Evolutionary conservation across 2,888 invertebrate genomes (phyloP).

Genomic region (Seira sanloemensis): DNA sequence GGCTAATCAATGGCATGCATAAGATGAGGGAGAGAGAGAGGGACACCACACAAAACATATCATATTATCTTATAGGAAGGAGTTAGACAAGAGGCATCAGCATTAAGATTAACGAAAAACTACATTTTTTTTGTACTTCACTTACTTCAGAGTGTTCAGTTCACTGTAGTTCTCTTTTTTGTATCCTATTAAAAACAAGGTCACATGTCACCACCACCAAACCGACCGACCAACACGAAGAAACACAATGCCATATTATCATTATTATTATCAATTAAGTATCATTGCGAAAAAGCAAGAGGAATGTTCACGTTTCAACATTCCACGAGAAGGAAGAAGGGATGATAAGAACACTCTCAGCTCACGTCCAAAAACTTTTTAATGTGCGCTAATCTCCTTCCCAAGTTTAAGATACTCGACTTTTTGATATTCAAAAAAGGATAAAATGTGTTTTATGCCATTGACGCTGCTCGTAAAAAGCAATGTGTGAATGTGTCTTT

Average conservation of each 20-base stretch:
- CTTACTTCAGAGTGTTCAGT: too few relatives aligned
- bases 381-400: too few relatives aligned
- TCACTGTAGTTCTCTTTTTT: too few relatives aligned
- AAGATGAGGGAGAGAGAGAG: too few relatives aligned
- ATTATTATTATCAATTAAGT: not conserved
- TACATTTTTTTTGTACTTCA: not conserved
- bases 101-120: not conserved
- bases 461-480: too few relatives aligned
- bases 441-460: too few relatives aligned
- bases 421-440: too few relatives aligned
- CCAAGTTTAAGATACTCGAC: too few relatives aligned
- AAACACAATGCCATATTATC: not conserved
- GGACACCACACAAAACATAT: too few relatives aligned
- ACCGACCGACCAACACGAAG: not conserved
- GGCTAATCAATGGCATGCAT: slow-evolving; percentile 13
- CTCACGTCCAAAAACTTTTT: not conserved
- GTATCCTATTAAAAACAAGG: slow-evolving; percentile 56
- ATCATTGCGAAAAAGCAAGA: not conserved
- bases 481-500: too few relatives aligned
- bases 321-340: not conserved
- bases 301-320: not conserved
- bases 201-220: slow-evolving; percentile 52
- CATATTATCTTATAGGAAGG: not conserved
- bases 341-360: not conserved
- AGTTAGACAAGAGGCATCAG: not conserved